These are phyloP conservation scores for Drosophila bocki DNA, from an alignment of 1,140 invertebrate species.

Conservation along the genomic window DNA sequence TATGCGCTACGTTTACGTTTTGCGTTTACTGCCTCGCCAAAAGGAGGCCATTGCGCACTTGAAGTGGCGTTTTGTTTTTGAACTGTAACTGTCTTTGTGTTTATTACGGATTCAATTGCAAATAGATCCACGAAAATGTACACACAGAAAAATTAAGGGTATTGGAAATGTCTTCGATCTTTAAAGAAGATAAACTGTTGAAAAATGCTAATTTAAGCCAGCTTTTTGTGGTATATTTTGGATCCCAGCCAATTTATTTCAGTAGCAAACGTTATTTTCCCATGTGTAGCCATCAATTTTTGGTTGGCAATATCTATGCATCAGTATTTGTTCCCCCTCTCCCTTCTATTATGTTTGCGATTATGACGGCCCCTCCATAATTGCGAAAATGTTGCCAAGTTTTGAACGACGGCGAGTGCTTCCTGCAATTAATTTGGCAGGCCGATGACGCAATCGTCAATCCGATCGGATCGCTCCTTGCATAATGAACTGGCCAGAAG, in stretches of 20 bases:
- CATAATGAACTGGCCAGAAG: slow-evolving; percentile 77
- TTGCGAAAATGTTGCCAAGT: slow-evolving; percentile 49
- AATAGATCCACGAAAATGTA: slow-evolving; percentile 6
- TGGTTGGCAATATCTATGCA: slow-evolving; percentile 44
- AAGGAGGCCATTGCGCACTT: slow-evolving; percentile 61
- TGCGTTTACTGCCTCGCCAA: slow-evolving; percentile 34
- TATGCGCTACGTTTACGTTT: slow-evolving; percentile 45
- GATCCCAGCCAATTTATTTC: neutral
- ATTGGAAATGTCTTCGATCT: neutral
- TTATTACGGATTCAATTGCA: slow-evolving; percentile 50
- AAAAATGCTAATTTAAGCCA: neutral
- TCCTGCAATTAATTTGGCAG: slow-evolving; percentile 74
- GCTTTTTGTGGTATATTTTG: neutral
- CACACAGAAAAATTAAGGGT: neutral
- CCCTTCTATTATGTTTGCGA: slow-evolving; percentile 16
- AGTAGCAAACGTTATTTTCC: neutral
- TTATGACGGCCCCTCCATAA: slow-evolving; percentile 43
- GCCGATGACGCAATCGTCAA: slow-evolving; percentile 62
- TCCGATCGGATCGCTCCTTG: slow-evolving; percentile 48
- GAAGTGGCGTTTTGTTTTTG: slow-evolving; percentile 37
- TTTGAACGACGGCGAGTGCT: slow-evolving; percentile 40
- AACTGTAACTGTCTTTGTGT: slow-evolving; percentile 19
- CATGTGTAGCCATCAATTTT: slow-evolving; percentile 32
- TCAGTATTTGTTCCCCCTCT: slow-evolving; percentile 34
- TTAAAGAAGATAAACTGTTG: neutral